These are phyloP conservation scores for Thaleichthys pacificus DNA, from an alignment of 2,797 vertebrate genomes.

Conservation along the genomic window DNA sequence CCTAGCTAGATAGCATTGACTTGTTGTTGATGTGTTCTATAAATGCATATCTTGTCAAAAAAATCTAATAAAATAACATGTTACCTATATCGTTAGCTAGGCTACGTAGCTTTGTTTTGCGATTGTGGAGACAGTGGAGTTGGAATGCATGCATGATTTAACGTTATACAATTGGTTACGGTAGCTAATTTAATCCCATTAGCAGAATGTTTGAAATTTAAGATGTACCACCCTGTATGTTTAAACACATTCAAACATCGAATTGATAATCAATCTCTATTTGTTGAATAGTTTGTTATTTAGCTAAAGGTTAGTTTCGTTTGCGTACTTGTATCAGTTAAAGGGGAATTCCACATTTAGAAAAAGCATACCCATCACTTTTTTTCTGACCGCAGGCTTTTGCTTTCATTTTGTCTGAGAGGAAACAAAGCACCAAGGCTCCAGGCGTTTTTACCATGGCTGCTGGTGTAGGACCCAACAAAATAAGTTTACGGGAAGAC, in stretches of 20 bases:
- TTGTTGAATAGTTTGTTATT: not conserved
- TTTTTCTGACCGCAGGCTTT: not conserved
- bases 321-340: not conserved
- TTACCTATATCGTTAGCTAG: not conserved
- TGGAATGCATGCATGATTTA: not conserved
- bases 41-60: no score
- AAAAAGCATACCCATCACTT: not conserved
- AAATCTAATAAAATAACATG: not conserved
- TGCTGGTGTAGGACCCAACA: conserved; percentile 49
- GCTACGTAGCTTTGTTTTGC: no score
- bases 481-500: conserved; percentile 79
- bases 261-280: no score
- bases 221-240: not conserved
- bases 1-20: no score
- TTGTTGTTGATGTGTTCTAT: no score
- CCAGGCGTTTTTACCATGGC: not conserved
- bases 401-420: conserved; percentile 38
- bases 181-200: not conserved
- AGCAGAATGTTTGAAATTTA: not conserved
- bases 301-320: not conserved
- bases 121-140: not conserved
- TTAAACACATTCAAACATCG: not conserved
- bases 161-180: not conserved
- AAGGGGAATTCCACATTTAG: not conserved
- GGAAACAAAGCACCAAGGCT: not conserved